Evolutionary conservation across 2,888 invertebrate species (phyloP), one percentile per base, ranked within the genome.

Genomic region (Cristatella mucedo): DNA sequence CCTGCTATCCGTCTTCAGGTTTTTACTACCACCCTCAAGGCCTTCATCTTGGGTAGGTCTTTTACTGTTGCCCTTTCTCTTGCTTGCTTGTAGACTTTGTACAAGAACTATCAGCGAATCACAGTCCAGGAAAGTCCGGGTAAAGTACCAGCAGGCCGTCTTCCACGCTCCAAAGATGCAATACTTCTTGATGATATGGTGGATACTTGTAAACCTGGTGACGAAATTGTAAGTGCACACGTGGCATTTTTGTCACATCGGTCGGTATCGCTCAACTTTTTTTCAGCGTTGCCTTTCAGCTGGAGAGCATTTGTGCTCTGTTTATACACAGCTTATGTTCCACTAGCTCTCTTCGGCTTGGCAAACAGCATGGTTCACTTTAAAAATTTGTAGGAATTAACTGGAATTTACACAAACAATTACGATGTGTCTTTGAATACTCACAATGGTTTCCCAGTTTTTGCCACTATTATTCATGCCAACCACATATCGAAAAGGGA

Each of bases 111-210:
- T 61, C 97, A 97, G 68, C 83, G 91, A 57, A 77, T 97, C 29
- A 93, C 91, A 0, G 74, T 99, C 47, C 97, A 99, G 70, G 97
- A 97, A 69, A 87, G 89, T 2, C 97, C 97, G 0, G 91, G 95
- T 1, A 80, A 87, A 50, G 87, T 99, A 40, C 89, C 93, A 0
- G 91, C 97, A 1, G 97, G 97, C 6, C 76, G 97, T 26, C 80
- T 99, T 42, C 97, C 97, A 0, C 75, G 97, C 5, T 89, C 91
- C 41, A 99, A 99, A 67, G 95, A 99, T 59, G 85, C 86, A 55
- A 82, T 97, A 46, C 68, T 97, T 37, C 62, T 93, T 21, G 81
- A 87, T 0, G 97, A 99, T 70, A 70, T 99, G 6, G 95, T 95
- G 52, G 97, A 97, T 64, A 73, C 82, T 3, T 93, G 91, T 68